These are phyloP conservation scores for Balaenoptera acutorostrata DNA, from an alignment of 2,113 vertebrate species.

Conservation along the genomic window DNA sequence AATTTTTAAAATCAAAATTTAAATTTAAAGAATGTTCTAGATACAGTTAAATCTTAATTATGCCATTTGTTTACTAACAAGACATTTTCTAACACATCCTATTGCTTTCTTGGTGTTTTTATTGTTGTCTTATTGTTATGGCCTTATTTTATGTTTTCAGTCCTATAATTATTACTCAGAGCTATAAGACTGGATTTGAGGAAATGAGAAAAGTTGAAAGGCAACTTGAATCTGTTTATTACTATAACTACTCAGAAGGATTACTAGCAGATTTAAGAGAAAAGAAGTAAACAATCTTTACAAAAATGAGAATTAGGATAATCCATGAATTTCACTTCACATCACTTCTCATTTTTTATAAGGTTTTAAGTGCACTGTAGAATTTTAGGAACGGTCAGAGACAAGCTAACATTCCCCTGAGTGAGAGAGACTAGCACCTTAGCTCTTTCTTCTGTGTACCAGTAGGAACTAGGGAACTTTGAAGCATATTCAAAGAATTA, in stretches of 20 bases:
- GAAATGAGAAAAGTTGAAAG: conserved; percentile 16
- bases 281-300: not conserved
- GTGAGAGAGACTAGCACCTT: not conserved
- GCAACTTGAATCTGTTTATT: not conserved
- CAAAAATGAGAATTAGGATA: not conserved
- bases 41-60: not conserved
- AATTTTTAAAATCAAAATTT: not conserved
- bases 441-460: not conserved
- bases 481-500: not conserved
- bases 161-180: not conserved
- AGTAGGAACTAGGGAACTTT: not conserved
- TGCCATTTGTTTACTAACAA: not conserved
- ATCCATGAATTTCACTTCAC: conserved; percentile 2
- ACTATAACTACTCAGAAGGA: not conserved
- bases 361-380: not conserved
- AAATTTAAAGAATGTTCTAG: not conserved
- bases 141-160: not conserved
- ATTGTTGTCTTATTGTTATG: not conserved
- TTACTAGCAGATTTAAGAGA: not conserved
- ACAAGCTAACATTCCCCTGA: not conserved
- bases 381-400: not conserved
- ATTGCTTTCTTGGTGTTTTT: not conserved
- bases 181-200: not conserved
- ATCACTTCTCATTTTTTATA: not conserved
- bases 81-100: not conserved